Percentiles rank a stretch among this genome's conserved stretches.
phyloP scores from a whole-genome alignment of 2,113 vertebrate genomes.

The Eurystomus gularis region DNA sequence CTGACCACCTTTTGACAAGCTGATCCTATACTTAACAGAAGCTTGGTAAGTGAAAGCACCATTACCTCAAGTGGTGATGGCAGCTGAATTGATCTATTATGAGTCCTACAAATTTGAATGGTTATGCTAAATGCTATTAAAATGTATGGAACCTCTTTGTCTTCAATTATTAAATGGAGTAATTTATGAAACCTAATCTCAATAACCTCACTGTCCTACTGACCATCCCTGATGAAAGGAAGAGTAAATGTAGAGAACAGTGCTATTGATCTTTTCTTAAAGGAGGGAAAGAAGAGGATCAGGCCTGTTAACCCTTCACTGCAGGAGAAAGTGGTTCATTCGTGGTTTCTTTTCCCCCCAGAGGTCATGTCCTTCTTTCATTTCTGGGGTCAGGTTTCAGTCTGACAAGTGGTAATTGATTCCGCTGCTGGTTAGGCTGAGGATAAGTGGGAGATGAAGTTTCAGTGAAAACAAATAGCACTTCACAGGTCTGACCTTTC shows the following conservation, averaged over 20 bases:
- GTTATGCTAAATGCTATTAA: constrained; percentile 45
- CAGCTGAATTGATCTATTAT: constrained; percentile 16
- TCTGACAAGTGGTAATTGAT: constrained; percentile 99
- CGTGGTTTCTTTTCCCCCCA: constrained; percentile 39
- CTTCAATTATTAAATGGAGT: constrained; percentile 70
- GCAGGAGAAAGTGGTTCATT: constrained; percentile 25
- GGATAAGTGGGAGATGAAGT: constrained; percentile 94
- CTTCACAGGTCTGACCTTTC: constrained; percentile 82
- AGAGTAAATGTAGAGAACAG: not conserved
- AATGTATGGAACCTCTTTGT: constrained; percentile 35
- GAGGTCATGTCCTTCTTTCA: constrained; percentile 91
- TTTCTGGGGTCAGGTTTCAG: constrained; percentile 86
- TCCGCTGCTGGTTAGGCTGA: constrained; percentile 87
- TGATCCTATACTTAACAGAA: constrained; percentile 24
- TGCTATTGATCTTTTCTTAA: not conserved
- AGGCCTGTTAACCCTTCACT: constrained; percentile 61
- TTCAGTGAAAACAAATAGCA: constrained; percentile 99
- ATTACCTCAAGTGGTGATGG: constrained; percentile 22
- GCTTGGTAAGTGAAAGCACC: constrained; percentile 4
- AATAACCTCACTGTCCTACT: constrained; percentile 44
- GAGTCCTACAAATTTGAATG: constrained; percentile 24
- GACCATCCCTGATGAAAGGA: constrained; percentile 19
- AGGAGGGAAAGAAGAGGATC: not conserved
- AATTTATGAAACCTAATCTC: constrained; percentile 57
- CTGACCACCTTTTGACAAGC: not conserved